These are phyloP conservation scores for Drosophila quadrilineata DNA, from an alignment of 1,140 invertebrate species.

Conservation along the genomic window DNA sequence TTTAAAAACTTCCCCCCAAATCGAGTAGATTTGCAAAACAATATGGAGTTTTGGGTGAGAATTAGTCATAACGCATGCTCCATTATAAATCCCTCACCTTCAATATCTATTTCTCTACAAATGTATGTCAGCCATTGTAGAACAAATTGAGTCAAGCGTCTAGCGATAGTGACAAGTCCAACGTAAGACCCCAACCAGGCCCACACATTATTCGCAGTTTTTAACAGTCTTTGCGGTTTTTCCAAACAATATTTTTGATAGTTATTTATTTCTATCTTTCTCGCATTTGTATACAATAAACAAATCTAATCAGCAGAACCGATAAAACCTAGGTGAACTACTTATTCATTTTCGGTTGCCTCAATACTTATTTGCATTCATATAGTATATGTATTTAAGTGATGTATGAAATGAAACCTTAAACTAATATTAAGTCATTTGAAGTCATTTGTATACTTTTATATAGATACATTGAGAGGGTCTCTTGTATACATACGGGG, in stretches of 20 bases:
- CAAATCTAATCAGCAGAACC: slow-evolving; percentile 33
- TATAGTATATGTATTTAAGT: too few relatives aligned
- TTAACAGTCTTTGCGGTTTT: slow-evolving; percentile 9
- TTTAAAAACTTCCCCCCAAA: neutral
- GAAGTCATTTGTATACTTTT: too few relatives aligned
- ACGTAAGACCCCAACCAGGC: slow-evolving; percentile 18
- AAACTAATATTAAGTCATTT: too few relatives aligned
- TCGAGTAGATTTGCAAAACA: too few relatives aligned
- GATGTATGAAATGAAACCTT: too few relatives aligned
- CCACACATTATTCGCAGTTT: slow-evolving; percentile 19
- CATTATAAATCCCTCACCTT: slow-evolving; percentile 19
- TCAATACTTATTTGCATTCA: slow-evolving; percentile 47
- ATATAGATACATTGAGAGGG: too few relatives aligned
- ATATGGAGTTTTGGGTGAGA: too few relatives aligned
- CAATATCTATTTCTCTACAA: slow-evolving; percentile 36
- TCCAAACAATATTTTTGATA: slow-evolving; percentile 13
- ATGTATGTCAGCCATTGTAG: slow-evolving; percentile 21
- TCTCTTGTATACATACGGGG: neutral
- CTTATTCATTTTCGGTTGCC: slow-evolving; percentile 1
- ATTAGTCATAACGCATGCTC: slow-evolving; percentile 27
- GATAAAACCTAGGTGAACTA: slow-evolving; percentile 23
- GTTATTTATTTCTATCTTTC: too few relatives aligned
- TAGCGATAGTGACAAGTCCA: slow-evolving; percentile 28
- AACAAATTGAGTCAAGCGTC: slow-evolving; percentile 22
- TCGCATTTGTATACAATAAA: slow-evolving; percentile 5